phyloP scores from a whole-genome alignment of 2,113 vertebrate species.

The Ondatra zibethicus region DNA sequence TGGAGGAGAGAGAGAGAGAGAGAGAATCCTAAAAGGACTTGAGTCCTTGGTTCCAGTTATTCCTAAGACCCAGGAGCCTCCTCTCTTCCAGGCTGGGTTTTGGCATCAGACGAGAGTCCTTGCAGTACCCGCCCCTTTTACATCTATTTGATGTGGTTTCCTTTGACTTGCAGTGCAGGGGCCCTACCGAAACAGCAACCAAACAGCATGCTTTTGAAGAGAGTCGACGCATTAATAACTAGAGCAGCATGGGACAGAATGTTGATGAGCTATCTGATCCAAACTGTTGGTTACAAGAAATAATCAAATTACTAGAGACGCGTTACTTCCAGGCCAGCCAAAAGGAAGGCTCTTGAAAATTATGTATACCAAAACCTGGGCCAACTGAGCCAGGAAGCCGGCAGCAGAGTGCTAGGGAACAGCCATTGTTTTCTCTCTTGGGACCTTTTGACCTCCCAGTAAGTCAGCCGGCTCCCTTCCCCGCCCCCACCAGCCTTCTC shows the following conservation, averaged over 20 bases:
- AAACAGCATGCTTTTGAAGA: slow-evolving; percentile 1
- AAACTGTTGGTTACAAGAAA: slow-evolving; percentile 9
- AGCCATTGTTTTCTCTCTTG: not conserved
- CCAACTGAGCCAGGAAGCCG: not conserved
- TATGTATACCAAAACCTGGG: not conserved
- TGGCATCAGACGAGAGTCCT: slow-evolving; percentile 7
- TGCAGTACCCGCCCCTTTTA: not conserved
- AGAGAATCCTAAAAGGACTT: not conserved
- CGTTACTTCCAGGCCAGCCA: slow-evolving; percentile 19
- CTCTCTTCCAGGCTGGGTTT: not conserved
- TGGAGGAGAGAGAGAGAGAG: not conserved
- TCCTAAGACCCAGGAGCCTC: not conserved
- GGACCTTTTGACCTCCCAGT: not conserved
- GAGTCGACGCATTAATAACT: not conserved
- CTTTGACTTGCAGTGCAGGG: not conserved
- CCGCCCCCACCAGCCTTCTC: not conserved
- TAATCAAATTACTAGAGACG: slow-evolving; percentile 7
- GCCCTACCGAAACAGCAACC: slow-evolving; percentile 1
- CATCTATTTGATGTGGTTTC: slow-evolving; percentile 29
- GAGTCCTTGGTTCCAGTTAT: not conserved
- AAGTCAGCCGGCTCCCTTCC: not conserved
- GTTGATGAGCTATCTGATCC: not conserved
- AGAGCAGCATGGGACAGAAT: slow-evolving; percentile 5
- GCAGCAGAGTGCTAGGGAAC: not conserved
- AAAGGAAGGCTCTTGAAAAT: not conserved